Percentiles rank a stretch among this genome's conserved stretches.
Conservation (phyloP, 2,888 invertebrate genomes). For the Pyrrhia umbra region DNA sequence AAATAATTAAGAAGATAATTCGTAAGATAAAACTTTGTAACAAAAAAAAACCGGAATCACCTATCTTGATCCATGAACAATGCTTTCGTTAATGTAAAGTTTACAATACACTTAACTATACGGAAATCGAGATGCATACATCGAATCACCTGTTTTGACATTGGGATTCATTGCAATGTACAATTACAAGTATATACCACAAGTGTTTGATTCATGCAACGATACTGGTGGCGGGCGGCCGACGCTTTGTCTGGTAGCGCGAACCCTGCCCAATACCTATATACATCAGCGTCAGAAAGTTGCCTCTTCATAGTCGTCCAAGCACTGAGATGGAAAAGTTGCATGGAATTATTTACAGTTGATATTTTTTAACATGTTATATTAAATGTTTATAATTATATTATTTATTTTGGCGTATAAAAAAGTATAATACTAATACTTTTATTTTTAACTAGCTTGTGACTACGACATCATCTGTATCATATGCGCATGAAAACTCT, state of each 20-base stretch:
- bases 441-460: no score
- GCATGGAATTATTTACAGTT: neutral
- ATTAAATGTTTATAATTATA: no score
- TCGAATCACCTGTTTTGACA: conserved; percentile 74
- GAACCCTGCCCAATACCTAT: conserved; percentile 59
- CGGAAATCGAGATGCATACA: conserved; percentile 54
- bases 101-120: conserved; percentile 54
- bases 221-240: conserved; percentile 64
- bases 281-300: conserved; percentile 64
- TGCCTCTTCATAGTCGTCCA: conserved; percentile 60
- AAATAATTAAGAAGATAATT: neutral
- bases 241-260: conserved; percentile 76
- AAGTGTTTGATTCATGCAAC: conserved; percentile 66
- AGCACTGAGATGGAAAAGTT: conserved; percentile 54
- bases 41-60: conserved; percentile 9
- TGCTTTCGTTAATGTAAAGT: conserved; percentile 55
- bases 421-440: no score
- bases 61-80: conserved; percentile 27
- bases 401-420: neutral
- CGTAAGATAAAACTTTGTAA: neutral
- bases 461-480: no score
- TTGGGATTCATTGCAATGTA: conserved; percentile 66
- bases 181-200: conserved; percentile 55
- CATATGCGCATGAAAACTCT: no score
- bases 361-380: neutral